Percentiles rank a stretch among this genome's conserved stretches.
These are phyloP conservation scores for Beaufortia kweichowensis DNA, from an alignment of 2,113 vertebrate genomes.

Conservation along the genomic window DNA sequence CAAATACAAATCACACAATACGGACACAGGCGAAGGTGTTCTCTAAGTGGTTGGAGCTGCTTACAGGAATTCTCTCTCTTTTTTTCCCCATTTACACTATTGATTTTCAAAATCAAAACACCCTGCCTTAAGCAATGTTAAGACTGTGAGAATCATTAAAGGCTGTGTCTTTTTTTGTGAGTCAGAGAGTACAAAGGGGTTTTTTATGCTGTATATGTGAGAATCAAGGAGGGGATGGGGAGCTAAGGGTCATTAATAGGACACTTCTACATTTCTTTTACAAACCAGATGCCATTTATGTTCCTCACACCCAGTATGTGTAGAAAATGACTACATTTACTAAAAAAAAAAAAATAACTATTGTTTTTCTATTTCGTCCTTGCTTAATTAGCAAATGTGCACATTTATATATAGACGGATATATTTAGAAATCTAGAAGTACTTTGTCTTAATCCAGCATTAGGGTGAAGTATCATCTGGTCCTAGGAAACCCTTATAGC, in stretches of 20 bases:
- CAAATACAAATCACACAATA: slow-evolving; percentile 44
- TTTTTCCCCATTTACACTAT: slow-evolving; percentile 40
- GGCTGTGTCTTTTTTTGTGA: not conserved
- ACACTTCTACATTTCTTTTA: not conserved
- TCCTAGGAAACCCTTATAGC: not conserved
- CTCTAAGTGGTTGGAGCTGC: not conserved
- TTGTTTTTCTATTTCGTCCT: too few species aligned
- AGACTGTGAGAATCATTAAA: slow-evolving; percentile 6
- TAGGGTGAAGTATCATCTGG: not conserved
- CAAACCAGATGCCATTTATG: too few species aligned
- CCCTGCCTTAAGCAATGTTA: slow-evolving; percentile 22
- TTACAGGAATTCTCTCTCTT: slow-evolving; percentile 24
- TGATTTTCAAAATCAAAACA: slow-evolving; percentile 39
- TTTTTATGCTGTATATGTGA: not conserved
- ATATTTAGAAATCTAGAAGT: too few species aligned
- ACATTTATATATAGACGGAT: too few species aligned
- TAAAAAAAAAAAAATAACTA: too few species aligned
- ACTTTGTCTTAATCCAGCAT: too few species aligned
- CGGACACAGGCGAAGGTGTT: not conserved
- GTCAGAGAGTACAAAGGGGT: not conserved
- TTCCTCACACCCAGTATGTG: too few species aligned
- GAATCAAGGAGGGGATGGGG: not conserved
- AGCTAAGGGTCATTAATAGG: not conserved
- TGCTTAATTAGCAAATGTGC: too few species aligned
- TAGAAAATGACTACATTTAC: too few species aligned